Evolutionary conservation across 2,113 vertebrate species (phyloP).

Genomic region (Acanthisitta chloris): DNA sequence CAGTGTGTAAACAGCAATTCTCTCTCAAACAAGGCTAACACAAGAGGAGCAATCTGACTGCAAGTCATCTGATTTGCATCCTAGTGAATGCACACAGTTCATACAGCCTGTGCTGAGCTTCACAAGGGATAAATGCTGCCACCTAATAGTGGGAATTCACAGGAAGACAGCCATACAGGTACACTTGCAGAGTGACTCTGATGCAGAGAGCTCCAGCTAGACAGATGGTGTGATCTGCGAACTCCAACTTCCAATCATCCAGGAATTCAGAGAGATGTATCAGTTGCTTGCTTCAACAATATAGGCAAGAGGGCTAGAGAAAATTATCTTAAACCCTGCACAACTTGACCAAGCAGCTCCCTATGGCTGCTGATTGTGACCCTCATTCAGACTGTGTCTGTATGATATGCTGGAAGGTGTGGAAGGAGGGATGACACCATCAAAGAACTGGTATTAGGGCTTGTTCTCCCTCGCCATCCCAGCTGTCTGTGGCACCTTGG

Average conservation of each 20-base stretch:
- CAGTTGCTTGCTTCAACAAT: neutral
- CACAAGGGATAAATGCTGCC: neutral
- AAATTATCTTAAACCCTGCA: neutral
- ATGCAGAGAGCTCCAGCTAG: neutral
- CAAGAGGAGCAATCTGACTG: neutral
- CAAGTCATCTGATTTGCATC: neutral
- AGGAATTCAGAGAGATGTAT: neutral
- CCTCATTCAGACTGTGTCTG: rapidly evolving
- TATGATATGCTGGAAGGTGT: rapidly evolving
- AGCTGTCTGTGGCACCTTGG: neutral
- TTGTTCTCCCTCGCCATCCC: neutral
- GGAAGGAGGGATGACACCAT: neutral
- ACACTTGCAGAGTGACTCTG: rapidly evolving
- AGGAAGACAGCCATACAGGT: neutral
- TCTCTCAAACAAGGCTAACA: neutral
- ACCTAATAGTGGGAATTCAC: neutral
- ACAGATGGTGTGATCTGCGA: rapidly evolving
- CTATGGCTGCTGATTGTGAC: neutral
- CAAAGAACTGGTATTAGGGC: neutral
- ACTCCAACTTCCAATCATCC: neutral
- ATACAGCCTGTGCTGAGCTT: neutral
- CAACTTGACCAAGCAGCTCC: neutral
- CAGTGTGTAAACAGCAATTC: rapidly evolving
- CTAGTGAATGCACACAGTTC: rapidly evolving
- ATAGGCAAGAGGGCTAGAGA: neutral